Base-by-base conservation (phyloP, 2,113 vertebrate species). In the Oceanites oceanicus region DNA sequence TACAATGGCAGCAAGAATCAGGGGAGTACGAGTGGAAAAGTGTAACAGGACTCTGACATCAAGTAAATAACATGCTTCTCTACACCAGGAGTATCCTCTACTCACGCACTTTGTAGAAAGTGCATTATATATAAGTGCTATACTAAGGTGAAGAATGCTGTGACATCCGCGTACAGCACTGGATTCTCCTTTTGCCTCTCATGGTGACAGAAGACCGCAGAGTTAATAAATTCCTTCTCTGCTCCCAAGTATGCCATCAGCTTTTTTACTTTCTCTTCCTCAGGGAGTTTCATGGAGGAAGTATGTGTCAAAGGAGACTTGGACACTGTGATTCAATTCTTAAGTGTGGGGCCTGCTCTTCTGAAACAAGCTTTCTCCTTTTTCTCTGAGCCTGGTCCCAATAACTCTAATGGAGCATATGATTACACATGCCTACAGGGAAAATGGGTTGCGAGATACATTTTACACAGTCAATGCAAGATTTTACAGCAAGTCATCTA, bases 91-190 rank as follows among this genome's bases (percentile, higher is more conserved):
- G 19, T 19, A 36, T 61, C 49, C 22, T 65, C 59, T 13, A 36
- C 10, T 22, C 23, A 4, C 11, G 12, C 17, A 15, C 32, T 38
- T 72, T 50, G 13, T 45, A 45, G 25, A 34, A 61, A 61, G 45
- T 47, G 8, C 32, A 11, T 85, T 61, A 42, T 58, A n/a, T 30
- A 2, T 52, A 50, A 67, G 47, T 38, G 47, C 36, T 27, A 10
- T 17, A 36, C 50, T 36, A 67, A 32, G 53, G 38, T 38, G 66
- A 66, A 61, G 45, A 70, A 61, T 47, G 30, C 34, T 36, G 29
- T 42, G 56, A 55, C 13, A 56, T 52, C 45, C 1, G 3, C 67
- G 13, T 40, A 1, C 0, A 2, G 45, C 29, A 21, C 14, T n/a
- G 42, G 14, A 8, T 56, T 92, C 49, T 73, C n/a, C 70, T 67